Base-by-base conservation (phyloP, 2,888 invertebrate species). In the Atrina japonica region DNA sequence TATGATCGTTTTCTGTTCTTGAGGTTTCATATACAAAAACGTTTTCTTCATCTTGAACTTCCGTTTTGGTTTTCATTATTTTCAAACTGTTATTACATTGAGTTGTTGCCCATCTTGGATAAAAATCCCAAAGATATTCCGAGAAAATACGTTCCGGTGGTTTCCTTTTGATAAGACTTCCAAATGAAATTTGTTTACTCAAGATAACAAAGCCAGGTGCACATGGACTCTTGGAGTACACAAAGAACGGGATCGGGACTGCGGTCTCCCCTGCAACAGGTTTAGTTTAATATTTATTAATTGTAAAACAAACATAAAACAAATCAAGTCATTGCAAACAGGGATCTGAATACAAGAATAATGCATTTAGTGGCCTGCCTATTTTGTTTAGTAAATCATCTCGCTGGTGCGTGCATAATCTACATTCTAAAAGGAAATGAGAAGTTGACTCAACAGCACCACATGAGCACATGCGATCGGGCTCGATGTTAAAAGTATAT, bases 131-230 rank as follows among this genome's bases (percentile, higher is more conserved):
- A 6, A 73, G 45, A 14, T 56, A 35, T 29, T 76, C 81, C 7
- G 74, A 67, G 23, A 77, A 58, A 43, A 71, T 70, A 0, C 70
- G 70, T 0, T 49, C 30, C 21, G 50, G 56, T 0, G 61, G 61
- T 1, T 29, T 23, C n/a, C 66, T n/a, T 9, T 29, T 23, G 5
- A 79, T 1, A 52, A 45, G 64, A 0, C 73, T 55, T 27, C 29
- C 60, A 9, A 77, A 53, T 11, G 56, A 50, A 6, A 66, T 49
- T 1, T 71, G 53, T 9, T 61, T 52, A 2, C 66, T 52, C 11
- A 81, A 27, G 11, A 79, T 72, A 1, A 81, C 69, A 9, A 72
- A 64, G 0, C 78, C 78, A 0, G 81, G 75, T 16, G 69, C 66
- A 59, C 78, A 81, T 3, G 81, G 81, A 18, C 69, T 70, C 30